Conservation (phyloP, 2,888 invertebrate genomes). For the Lithophane ornitopus region DNA sequence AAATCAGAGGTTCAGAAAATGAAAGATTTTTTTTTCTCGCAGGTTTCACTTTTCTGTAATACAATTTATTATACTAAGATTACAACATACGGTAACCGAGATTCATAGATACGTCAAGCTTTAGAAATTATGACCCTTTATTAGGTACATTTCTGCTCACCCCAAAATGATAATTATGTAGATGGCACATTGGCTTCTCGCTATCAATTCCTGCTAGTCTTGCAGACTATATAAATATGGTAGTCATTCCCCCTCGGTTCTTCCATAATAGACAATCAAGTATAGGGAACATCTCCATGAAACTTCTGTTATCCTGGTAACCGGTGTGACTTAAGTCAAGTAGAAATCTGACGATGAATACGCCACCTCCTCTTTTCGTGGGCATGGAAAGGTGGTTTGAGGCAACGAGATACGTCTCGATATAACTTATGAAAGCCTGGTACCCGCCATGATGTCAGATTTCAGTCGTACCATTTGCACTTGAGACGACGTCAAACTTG, state of each 20-base stretch:
- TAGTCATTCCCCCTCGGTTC: slow-evolving; percentile 43
- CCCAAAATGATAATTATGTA: background rate
- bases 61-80: too few species aligned
- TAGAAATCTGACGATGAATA: background rate
- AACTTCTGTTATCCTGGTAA: background rate
- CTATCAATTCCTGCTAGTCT: slow-evolving; percentile 80
- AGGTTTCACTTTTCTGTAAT: too few species aligned
- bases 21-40: too few species aligned
- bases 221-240: slow-evolving; percentile 79
- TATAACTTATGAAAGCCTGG: background rate
- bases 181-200: slow-evolving; percentile 12
- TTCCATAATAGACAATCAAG: background rate
- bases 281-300: background rate
- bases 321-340: background rate
- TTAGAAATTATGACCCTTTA: too few species aligned
- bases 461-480: background rate
- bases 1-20: too few species aligned
- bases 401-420: background rate
- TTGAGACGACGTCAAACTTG: too few species aligned
- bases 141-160: too few species aligned
- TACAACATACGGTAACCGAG: too few species aligned
- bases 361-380: too few species aligned
- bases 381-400: background rate
- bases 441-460: background rate
- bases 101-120: too few species aligned